Evolutionary conservation across 2,797 vertebrate genomes (phyloP).

Genomic region (Cercopithecus mitis): DNA sequence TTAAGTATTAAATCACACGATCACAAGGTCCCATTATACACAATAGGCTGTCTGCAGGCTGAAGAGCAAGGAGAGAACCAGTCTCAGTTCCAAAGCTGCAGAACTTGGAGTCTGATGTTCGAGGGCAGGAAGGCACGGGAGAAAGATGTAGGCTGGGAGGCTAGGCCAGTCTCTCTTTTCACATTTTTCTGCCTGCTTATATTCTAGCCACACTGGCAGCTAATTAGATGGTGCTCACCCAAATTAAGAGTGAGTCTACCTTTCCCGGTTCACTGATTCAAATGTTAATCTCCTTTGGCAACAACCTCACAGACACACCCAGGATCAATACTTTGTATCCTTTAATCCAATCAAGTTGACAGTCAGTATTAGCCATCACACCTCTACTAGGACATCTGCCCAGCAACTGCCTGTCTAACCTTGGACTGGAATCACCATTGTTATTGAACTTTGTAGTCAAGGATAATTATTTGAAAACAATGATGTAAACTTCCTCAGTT

Average conservation of each 20-base stretch:
- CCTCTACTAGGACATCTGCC: background rate
- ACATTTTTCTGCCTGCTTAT: background rate
- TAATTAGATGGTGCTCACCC: background rate
- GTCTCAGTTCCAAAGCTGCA: background rate
- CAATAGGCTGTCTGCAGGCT: background rate
- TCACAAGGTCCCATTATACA: background rate
- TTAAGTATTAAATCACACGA: background rate
- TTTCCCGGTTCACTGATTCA: background rate
- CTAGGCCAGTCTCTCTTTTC: background rate
- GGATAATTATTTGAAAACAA: background rate
- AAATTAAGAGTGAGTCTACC: background rate
- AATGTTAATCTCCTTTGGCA: background rate
- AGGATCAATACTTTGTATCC: background rate
- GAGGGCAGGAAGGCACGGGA: background rate
- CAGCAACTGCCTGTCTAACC: background rate
- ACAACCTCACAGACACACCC: background rate
- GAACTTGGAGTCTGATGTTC: background rate
- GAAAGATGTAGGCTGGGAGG: background rate
- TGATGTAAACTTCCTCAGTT: background rate
- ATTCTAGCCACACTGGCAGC: background rate
- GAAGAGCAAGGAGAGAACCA: background rate
- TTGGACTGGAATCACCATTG: background rate
- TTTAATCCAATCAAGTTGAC: background rate
- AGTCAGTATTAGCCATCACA: background rate
- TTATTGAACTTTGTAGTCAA: background rate